These are phyloP conservation scores for Engraulis encrasicolus DNA, from an alignment of 2,113 vertebrate species.

Conservation along the genomic window DNA sequence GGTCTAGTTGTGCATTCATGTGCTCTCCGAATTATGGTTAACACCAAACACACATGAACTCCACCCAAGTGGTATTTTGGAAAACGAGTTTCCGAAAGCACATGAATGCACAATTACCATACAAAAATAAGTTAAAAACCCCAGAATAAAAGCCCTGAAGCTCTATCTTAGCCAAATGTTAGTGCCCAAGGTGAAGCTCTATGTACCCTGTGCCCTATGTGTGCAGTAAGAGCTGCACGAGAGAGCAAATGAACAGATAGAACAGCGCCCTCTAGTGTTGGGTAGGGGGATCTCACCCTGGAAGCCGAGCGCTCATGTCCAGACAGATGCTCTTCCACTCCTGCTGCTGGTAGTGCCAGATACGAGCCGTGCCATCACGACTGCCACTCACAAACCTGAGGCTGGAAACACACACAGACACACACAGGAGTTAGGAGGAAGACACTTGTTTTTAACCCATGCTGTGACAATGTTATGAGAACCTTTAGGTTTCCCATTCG, in stretches of 20 bases:
- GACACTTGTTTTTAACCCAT: background rate
- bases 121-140: too few relatives aligned
- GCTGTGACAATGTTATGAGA: background rate
- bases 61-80: too few relatives aligned
- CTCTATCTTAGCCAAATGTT: too few relatives aligned
- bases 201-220: too few relatives aligned
- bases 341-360: slow-evolving; percentile 96
- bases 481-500: background rate
- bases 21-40: too few relatives aligned
- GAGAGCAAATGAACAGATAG: background rate
- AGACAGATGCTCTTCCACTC: slow-evolving; percentile 91
- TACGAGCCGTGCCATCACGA: slow-evolving; percentile 91
- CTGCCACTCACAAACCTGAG: slow-evolving; percentile 97
- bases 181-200: background rate
- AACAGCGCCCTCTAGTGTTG: background rate
- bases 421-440: background rate
- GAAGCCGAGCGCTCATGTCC: slow-evolving; percentile 90
- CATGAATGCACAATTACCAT: too few relatives aligned
- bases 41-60: too few relatives aligned
- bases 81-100: too few relatives aligned
- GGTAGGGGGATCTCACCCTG: slow-evolving; percentile 79
- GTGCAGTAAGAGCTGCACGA: background rate
- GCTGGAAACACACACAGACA: slow-evolving; percentile 64
- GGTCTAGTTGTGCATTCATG: background rate
- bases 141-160: too few relatives aligned